Conservation (phyloP, 2,888 invertebrate species). For the Linnaemya vulpina region DNA sequence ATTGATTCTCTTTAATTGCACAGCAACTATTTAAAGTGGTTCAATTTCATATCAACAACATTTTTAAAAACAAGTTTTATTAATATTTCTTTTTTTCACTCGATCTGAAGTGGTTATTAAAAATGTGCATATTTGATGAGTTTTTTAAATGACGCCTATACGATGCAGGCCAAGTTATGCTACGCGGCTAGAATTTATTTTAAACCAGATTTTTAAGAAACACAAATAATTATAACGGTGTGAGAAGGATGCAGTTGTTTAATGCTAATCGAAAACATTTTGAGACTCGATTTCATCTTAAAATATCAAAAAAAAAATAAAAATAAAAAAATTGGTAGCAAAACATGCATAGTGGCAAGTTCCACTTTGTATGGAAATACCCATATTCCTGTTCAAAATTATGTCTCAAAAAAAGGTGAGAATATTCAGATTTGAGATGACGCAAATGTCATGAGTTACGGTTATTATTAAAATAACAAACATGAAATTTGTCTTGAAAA, state of each 20-base stretch:
- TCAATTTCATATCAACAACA: neutral
- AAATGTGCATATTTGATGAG: conserved; percentile 34
- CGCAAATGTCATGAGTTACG: too few species aligned
- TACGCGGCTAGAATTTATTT: conserved; percentile 4
- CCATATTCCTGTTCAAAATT: too few species aligned
- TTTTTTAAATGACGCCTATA: neutral
- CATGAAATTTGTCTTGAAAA: too few species aligned
- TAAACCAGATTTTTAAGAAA: neutral
- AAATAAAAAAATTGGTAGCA: too few species aligned
- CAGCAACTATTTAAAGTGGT: conserved; percentile 35
- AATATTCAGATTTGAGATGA: too few species aligned
- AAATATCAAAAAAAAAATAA: too few species aligned
- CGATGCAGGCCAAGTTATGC: neutral
- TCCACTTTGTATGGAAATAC: too few species aligned
- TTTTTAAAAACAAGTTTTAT: conserved; percentile 24
- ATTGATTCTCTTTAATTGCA: conserved; percentile 21
- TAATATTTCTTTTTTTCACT: neutral
- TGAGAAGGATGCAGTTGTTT: neutral
- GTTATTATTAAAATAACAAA: too few species aligned
- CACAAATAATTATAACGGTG: neutral
- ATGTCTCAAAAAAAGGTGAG: too few species aligned
- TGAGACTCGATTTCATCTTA: too few species aligned
- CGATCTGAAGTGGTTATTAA: neutral
- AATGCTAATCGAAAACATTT: neutral
- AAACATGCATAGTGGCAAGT: too few species aligned